Conservation (phyloP, 2,888 invertebrate genomes). For the Papilio demoleus region DNA sequence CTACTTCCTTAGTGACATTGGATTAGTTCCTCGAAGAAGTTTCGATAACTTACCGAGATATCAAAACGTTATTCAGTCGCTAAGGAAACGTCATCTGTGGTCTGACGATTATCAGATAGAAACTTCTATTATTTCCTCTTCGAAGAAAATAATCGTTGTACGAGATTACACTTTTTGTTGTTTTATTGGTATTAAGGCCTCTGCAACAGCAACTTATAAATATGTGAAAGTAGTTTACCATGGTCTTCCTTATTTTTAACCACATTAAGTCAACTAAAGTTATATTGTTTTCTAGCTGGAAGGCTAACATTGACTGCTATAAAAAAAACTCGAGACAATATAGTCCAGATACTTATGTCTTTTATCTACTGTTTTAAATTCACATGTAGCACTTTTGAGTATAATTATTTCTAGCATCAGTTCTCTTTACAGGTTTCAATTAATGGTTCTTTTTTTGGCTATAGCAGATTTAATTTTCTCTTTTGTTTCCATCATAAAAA, state of each 20-base stretch:
- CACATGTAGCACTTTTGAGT: too few species aligned
- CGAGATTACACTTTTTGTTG: not conserved
- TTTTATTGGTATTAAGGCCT: too few species aligned
- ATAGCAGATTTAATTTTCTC: not conserved
- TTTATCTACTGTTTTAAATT: too few species aligned
- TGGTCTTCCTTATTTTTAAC: too few species aligned
- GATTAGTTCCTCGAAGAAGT: conserved; percentile 52
- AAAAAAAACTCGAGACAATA: too few species aligned
- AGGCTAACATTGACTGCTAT: not conserved
- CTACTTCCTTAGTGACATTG: conserved; percentile 57
- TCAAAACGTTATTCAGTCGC: conserved; percentile 45
- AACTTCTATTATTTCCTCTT: not conserved
- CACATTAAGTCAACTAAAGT: too few species aligned
- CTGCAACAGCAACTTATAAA: not conserved
- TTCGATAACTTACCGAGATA: conserved; percentile 53
- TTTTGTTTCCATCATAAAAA: not conserved
- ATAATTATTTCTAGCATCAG: too few species aligned
- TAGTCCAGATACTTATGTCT: too few species aligned
- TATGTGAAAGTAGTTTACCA: not conserved
- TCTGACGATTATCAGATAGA: conserved; percentile 22
- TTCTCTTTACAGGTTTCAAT: not conserved
- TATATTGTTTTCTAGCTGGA: not conserved
- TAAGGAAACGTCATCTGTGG: conserved; percentile 26
- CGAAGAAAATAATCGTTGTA: not conserved
- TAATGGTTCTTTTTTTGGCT: not conserved